These are phyloP conservation scores for Stegastes partitus DNA, from an alignment of 2,113 vertebrate genomes.

Conservation along the genomic window DNA sequence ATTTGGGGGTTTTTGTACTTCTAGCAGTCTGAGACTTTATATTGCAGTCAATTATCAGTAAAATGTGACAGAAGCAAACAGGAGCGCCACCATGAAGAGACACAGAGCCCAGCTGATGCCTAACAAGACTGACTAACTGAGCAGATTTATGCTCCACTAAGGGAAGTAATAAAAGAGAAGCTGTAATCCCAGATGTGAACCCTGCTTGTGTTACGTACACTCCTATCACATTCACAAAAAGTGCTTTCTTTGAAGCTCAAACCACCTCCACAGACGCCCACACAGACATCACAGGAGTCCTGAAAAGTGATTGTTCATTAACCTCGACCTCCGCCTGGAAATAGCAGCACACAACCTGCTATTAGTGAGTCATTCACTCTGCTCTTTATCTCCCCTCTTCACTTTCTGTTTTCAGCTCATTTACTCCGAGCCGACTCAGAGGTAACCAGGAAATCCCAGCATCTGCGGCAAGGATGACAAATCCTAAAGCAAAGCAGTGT, in stretches of 20 bases:
- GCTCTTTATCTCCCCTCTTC: slow-evolving; percentile 21
- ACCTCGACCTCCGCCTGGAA: slow-evolving; percentile 49
- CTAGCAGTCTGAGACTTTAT: too few relatives aligned
- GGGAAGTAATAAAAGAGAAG: slow-evolving; percentile 12
- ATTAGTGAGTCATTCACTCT: slow-evolving; percentile 43
- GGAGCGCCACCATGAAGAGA: background rate
- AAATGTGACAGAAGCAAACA: too few relatives aligned
- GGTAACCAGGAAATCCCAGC: background rate
- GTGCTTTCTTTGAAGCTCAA: slow-evolving; percentile 46
- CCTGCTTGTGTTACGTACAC: slow-evolving; percentile 30
- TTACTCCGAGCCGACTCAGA: background rate
- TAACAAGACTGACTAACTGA: background rate
- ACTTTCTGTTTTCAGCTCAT: background rate
- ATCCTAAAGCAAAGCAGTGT: background rate
- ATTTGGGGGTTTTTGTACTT: too few relatives aligned
- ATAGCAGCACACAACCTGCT: slow-evolving; percentile 38
- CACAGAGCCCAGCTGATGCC: background rate
- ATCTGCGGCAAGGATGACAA: background rate
- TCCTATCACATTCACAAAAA: slow-evolving; percentile 17
- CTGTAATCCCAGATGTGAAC: background rate
- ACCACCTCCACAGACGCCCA: background rate
- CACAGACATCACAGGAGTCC: slow-evolving; percentile 52
- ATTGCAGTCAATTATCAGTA: too few relatives aligned
- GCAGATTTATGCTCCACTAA: slow-evolving; percentile 6
- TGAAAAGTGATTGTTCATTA: slow-evolving; percentile 60